A percentile compares a stretch with the other conserved stretches of the same genome.
Evolutionary conservation across 1,140 invertebrate species (phyloP).

Genomic region (Euborellia annulipes): DNA sequence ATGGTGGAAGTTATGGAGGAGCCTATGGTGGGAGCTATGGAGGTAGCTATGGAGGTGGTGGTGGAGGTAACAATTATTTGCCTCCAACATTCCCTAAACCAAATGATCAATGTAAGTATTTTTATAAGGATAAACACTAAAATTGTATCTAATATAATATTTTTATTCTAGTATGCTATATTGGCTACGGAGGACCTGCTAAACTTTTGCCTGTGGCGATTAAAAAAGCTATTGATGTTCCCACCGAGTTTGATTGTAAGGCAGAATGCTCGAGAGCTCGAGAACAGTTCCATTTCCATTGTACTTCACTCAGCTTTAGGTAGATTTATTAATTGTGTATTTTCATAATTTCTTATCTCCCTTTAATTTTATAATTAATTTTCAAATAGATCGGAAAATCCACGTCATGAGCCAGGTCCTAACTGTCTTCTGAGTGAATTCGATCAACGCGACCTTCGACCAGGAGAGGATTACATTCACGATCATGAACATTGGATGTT

Average conservation of each 20-base stretch:
- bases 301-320: conserved; percentile 55
- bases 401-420: neutral
- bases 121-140: too few relatives aligned
- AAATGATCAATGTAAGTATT: conserved; percentile 8
- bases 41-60: too few relatives aligned
- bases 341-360: neutral
- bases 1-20: too few relatives aligned
- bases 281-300: conserved; percentile 40
- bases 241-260: conserved; percentile 50
- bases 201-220: conserved; percentile 45
- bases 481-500: conserved; percentile 43
- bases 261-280: conserved; percentile 42
- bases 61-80: too few relatives aligned
- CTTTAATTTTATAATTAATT: neutral
- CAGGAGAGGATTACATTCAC: conserved; percentile 43
- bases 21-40: too few relatives aligned
- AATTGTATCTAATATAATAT: too few relatives aligned
- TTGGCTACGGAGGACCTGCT: conserved; percentile 51
- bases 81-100: neutral
- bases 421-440: conserved; percentile 55
- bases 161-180: conserved; percentile 44
- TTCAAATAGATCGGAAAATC: neutral
- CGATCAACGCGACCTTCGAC: conserved; percentile 45
- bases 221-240: conserved; percentile 37
- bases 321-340: conserved; percentile 19